Evolutionary conservation across 2,888 invertebrate genomes (phyloP).

Genomic region (Cotesia congregata): DNA sequence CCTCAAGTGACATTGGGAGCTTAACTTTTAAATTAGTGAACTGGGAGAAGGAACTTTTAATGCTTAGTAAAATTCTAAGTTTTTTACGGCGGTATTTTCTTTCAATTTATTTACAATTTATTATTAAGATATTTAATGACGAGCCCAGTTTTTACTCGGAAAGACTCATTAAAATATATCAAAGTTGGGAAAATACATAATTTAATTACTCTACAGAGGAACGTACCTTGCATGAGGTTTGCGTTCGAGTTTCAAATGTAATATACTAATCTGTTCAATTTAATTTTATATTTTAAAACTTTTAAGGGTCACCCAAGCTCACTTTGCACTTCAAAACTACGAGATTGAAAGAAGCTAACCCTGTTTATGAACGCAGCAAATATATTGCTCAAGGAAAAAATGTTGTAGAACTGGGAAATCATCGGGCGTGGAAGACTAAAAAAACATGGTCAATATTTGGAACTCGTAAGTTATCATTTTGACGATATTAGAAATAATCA

Average conservation of each 20-base stretch:
- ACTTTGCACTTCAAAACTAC: conserved; percentile 68
- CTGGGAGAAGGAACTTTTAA: not conserved
- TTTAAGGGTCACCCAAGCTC: conserved; percentile 52
- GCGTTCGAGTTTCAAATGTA: too few relatives aligned
- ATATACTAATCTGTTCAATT: too few relatives aligned
- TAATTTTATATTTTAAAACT: too few relatives aligned
- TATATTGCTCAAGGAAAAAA: conserved; percentile 61
- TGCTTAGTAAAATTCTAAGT: too few relatives aligned
- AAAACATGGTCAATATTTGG: conserved; percentile 43
- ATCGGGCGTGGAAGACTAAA: conserved; percentile 51
- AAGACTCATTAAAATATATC: too few relatives aligned
- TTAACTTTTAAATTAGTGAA: not conserved
- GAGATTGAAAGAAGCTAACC: conserved; percentile 63
- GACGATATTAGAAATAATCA: not conserved
- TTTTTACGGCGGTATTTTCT: too few relatives aligned
- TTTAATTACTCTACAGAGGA: too few relatives aligned
- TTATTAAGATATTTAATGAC: too few relatives aligned
- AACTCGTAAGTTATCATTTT: conserved; percentile 16
- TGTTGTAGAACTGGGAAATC: conserved; percentile 64
- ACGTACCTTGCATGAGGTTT: too few relatives aligned
- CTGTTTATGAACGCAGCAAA: conserved; percentile 60
- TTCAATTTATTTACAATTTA: too few relatives aligned
- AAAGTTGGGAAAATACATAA: too few relatives aligned
- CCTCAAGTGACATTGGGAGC: conserved; percentile 40
- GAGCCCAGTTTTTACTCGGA: too few relatives aligned